These are phyloP conservation scores for Rhagologus leucostigma DNA, from an alignment of 2,113 vertebrate species.

Conservation along the genomic window DNA sequence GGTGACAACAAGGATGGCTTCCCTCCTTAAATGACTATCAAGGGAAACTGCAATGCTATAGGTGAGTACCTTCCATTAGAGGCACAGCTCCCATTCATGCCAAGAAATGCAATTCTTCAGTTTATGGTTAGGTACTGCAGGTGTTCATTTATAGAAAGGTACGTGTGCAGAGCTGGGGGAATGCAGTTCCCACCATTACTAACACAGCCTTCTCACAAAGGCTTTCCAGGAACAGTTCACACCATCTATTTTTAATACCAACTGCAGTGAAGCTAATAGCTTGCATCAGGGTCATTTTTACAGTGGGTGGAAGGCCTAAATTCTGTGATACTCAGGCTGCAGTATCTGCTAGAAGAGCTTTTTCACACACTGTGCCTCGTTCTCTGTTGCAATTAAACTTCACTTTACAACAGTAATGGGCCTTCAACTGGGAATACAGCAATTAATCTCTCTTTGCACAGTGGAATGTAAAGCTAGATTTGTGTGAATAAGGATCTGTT, in stretches of 20 bases:
- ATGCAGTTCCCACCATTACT: not conserved
- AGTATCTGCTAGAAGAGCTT: not conserved
- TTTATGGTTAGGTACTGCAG: not conserved
- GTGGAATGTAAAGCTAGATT: not conserved
- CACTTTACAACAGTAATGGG: not conserved
- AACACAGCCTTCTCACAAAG: not conserved
- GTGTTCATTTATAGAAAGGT: not conserved
- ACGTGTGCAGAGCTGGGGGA: not conserved
- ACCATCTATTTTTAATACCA: conserved; percentile 3
- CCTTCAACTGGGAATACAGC: not conserved
- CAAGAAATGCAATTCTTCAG: not conserved
- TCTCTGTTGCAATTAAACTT: not conserved
- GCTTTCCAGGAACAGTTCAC: not conserved
- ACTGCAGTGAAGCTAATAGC: not conserved
- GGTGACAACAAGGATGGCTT: not conserved
- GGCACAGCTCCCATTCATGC: not conserved
- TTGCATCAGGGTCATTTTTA: not conserved
- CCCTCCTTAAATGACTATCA: not conserved
- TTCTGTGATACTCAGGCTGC: not conserved
- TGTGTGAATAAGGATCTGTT: not conserved
- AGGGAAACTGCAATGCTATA: not conserved
- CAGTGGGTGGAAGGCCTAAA: not conserved
- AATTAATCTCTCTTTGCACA: not conserved
- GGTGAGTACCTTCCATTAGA: not conserved
- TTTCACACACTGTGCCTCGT: not conserved